These are phyloP conservation scores for Paracyclopina nana DNA, from an alignment of 1,140 invertebrate genomes.

Conservation along the genomic window DNA sequence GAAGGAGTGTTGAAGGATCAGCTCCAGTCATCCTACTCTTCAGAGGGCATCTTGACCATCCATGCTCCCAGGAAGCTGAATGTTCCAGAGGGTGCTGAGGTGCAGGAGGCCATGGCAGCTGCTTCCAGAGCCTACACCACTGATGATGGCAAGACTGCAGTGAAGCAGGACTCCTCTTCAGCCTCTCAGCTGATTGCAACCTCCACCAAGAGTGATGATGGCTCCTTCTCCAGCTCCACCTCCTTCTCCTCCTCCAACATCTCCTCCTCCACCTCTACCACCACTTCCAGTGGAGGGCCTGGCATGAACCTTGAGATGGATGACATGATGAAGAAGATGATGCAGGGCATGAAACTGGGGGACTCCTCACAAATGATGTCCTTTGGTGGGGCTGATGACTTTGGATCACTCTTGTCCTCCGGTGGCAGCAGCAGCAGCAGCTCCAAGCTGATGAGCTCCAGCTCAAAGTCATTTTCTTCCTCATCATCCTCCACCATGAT, in stretches of 20 bases:
- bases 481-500: not conserved
- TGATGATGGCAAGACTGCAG: constrained; percentile 10
- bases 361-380: too few species aligned
- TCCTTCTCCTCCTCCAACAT: constrained; percentile 1
- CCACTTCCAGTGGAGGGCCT: not conserved
- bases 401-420: too few species aligned
- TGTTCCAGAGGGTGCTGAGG: constrained; percentile 7
- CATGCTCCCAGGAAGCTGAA: constrained; percentile 4
- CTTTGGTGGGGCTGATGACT: too few species aligned
- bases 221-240: constrained; percentile 2
- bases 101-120: constrained; percentile 14
- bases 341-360: constrained; percentile 2
- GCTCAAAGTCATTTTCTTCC: not conserved
- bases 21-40: constrained; percentile 8
- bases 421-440: not conserved
- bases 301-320: constrained; percentile 7
- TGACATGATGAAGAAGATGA: constrained; percentile 13
- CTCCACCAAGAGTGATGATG: constrained; percentile 13
- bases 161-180: constrained; percentile 8
- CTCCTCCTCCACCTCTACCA: constrained; percentile 2
- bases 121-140: constrained; percentile 11
- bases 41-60: constrained; percentile 11
- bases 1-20: constrained; percentile 13
- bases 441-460: not conserved
- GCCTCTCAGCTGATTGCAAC: constrained; percentile 10